A percentile compares a stretch with the other conserved stretches of the same genome.
Conservation (phyloP, 1,140 invertebrate genomes). For the Calycopis cecrops region DNA sequence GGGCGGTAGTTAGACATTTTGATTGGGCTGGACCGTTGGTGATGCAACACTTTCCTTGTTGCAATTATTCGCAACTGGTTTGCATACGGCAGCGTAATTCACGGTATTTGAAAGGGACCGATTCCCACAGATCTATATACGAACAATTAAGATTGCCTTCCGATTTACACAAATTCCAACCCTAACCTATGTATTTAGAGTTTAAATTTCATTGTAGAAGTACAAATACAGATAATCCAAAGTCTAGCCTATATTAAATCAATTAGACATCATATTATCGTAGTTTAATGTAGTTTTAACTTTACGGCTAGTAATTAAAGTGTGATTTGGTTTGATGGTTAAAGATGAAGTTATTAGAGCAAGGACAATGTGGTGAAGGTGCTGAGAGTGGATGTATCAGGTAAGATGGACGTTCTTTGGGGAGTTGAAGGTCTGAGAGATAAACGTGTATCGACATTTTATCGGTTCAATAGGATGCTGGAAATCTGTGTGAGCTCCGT, state of each 20-base stretch:
- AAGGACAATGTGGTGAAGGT: constrained; percentile 3
- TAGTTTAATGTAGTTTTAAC: not conserved
- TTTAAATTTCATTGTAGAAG: not conserved
- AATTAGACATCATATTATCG: constrained; percentile 2
- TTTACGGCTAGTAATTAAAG: not conserved
- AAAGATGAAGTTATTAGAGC: not conserved
- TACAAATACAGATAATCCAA: not conserved
- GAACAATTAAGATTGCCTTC: not conserved
- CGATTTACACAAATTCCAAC: not conserved
- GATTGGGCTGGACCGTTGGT: constrained; percentile 3
- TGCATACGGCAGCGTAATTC: constrained; percentile 36
- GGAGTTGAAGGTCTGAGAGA: not conserved
- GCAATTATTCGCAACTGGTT: constrained; percentile 20
- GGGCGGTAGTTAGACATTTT: constrained; percentile 1
- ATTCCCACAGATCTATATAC: constrained; percentile 42
- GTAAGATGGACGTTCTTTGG: not conserved
- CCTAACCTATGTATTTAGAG: not conserved
- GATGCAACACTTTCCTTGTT: constrained; percentile 13
- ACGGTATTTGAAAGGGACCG: constrained; percentile 47
- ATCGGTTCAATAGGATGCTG: not conserved
- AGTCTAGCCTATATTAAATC: not conserved
- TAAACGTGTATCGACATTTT: not conserved
- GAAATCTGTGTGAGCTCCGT: too few species aligned
- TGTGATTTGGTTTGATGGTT: too few species aligned
- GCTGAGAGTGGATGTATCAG: not conserved